phyloP scores from a whole-genome alignment of 2,888 invertebrate species.

The Halictus quadricinctus region DNA sequence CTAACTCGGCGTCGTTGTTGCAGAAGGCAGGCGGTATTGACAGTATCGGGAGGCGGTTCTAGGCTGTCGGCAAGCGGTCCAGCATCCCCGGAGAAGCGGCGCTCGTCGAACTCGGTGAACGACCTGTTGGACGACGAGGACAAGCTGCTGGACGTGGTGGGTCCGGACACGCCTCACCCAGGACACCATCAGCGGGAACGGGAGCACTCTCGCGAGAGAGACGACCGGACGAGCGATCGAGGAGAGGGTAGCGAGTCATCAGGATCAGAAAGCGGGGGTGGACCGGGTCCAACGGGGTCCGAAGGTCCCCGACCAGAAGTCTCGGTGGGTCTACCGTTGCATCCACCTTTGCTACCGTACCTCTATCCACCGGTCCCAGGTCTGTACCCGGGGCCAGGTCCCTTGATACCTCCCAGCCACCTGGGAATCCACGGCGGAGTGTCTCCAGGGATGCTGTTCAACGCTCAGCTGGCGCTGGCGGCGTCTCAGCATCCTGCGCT shows the following conservation, averaged over 20 bases:
- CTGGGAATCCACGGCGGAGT: constrained; percentile 87
- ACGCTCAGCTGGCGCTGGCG: constrained; percentile 93
- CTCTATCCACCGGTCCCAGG: constrained; percentile 92
- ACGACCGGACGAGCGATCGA: constrained; percentile 79
- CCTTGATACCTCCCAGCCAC: constrained; percentile 88
- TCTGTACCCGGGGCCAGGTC: constrained; percentile 89
- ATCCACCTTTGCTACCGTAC: constrained; percentile 95
- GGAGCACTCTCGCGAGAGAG: constrained; percentile 79
- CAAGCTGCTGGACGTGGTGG: constrained; percentile 93
- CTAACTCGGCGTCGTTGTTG: constrained; percentile 81
- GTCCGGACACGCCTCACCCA: constrained; percentile 92
- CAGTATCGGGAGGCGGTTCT: constrained; percentile 81
- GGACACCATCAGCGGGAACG: constrained; percentile 81
- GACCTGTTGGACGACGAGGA: constrained; percentile 89
- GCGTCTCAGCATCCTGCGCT: constrained; percentile 91
- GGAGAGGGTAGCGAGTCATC: constrained; percentile 81
- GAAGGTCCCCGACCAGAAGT: constrained; percentile 93
- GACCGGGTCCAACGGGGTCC: constrained; percentile 84
- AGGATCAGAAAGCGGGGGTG: constrained; percentile 84
- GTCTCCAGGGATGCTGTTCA: constrained; percentile 93
- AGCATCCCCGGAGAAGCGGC: constrained; percentile 79
- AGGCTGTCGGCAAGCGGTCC: constrained; percentile 79
- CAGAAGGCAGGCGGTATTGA: constrained; percentile 83
- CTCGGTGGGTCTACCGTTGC: constrained; percentile 96
- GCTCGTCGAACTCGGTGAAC: constrained; percentile 79